Conservation (phyloP, 2,888 invertebrate species). For the Salticus scenicus region DNA sequence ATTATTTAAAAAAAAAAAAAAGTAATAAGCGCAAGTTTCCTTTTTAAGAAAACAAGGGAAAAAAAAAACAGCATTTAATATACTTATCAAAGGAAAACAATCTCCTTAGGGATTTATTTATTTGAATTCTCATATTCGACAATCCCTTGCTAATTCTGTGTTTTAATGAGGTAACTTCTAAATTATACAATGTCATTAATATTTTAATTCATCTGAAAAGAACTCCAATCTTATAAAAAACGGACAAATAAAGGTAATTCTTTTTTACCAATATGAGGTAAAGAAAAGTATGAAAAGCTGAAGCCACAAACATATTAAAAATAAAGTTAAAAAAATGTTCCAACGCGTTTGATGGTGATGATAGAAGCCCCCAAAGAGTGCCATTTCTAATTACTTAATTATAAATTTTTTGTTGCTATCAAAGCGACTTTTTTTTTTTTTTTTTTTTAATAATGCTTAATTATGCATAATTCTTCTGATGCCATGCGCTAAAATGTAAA, state of each 20-base stretch:
- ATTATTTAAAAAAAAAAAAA: too few relatives aligned
- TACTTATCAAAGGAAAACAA: too few relatives aligned
- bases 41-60: too few relatives aligned
- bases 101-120: not conserved
- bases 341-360: not conserved
- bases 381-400: not conserved
- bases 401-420: not conserved
- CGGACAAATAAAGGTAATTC: not conserved
- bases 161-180: not conserved
- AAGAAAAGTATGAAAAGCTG: too few relatives aligned
- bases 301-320: too few relatives aligned
- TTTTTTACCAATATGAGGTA: not conserved
- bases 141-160: not conserved
- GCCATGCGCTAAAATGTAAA: too few relatives aligned
- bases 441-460: not conserved
- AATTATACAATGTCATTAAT: conserved; percentile 11
- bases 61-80: too few relatives aligned
- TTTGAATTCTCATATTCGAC: not conserved
- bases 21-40: too few relatives aligned
- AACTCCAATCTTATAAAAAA: not conserved
- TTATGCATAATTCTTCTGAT: not conserved
- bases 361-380: not conserved
- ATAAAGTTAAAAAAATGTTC: too few relatives aligned
- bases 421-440: too few relatives aligned
- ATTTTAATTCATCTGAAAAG: not conserved